Evolutionary conservation across 1,140 invertebrate genomes (phyloP).

Genomic region (Gonioctena quinquepunctata): DNA sequence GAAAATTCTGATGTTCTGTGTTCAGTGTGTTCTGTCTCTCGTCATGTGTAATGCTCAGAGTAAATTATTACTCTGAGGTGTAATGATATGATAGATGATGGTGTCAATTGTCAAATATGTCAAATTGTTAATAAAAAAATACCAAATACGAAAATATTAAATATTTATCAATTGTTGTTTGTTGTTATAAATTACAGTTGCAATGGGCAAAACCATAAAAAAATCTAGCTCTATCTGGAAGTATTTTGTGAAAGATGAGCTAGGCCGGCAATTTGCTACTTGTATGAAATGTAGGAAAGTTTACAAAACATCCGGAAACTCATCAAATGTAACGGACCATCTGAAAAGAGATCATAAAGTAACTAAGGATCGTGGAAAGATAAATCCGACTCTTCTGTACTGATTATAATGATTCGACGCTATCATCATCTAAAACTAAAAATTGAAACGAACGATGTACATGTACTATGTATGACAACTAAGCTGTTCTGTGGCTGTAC

Average conservation of each 20-base stretch:
- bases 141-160: too few species aligned
- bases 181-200: too few species aligned
- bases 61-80: not conserved
- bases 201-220: not conserved
- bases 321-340: not conserved
- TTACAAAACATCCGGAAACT: not conserved
- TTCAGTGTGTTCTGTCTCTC: too few species aligned
- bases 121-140: not conserved
- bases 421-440: too few species aligned
- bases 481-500: too few species aligned
- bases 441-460: too few species aligned
- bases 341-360: not conserved
- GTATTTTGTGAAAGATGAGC: not conserved
- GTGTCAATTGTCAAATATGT: not conserved
- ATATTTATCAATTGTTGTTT: too few species aligned
- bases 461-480: too few species aligned
- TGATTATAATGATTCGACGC: too few species aligned
- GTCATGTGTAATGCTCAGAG: not conserved
- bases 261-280: not conserved
- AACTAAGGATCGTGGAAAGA: too few species aligned
- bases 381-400: too few species aligned
- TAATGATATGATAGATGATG: not conserved
- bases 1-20: too few species aligned
- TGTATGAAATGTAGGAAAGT: not conserved
- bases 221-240: not conserved